These are phyloP conservation scores for Eristalinus aeneus DNA, from an alignment of 2,888 invertebrate genomes.

Conservation along the genomic window DNA sequence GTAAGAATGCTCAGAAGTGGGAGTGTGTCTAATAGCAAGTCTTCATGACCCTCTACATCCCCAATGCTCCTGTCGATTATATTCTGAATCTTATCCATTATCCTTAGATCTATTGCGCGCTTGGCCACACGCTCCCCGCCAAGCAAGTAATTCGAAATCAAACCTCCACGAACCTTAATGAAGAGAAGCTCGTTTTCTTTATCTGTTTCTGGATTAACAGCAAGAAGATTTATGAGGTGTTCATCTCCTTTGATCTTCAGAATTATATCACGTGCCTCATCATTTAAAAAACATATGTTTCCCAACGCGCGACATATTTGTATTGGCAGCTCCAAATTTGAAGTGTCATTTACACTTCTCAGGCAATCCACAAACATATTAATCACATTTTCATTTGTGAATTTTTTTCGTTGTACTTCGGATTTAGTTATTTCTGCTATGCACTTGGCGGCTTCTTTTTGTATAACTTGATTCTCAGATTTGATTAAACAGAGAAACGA, in stretches of 20 bases:
- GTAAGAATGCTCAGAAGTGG: constrained; percentile 84
- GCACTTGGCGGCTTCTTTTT: constrained; percentile 85
- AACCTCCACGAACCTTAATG: constrained; percentile 87
- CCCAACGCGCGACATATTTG: constrained; percentile 92
- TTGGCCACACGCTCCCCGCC: constrained; percentile 87
- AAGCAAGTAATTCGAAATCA: constrained; percentile 89
- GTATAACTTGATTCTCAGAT: constrained; percentile 81
- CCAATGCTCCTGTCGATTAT: constrained; percentile 81
- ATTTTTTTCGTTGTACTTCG: constrained; percentile 87
- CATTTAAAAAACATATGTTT: constrained; percentile 94
- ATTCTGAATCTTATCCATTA: constrained; percentile 82
- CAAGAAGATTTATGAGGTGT: constrained; percentile 81
- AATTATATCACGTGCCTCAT: constrained; percentile 84
- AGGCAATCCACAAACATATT: constrained; percentile 83
- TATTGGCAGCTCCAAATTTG: constrained; percentile 83
- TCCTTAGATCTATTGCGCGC: constrained; percentile 82
- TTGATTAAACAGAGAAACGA: constrained; percentile 77
- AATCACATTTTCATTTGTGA: constrained; percentile 84
- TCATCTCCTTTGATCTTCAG: constrained; percentile 82
- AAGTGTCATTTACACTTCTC: constrained; percentile 73
- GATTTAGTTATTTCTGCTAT: constrained; percentile 92
- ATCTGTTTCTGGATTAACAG: constrained; percentile 75
- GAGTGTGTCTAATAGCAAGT: constrained; percentile 82
- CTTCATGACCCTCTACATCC: constrained; percentile 82
- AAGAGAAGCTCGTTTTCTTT: constrained; percentile 81